A percentile compares a stretch with the other conserved stretches of the same genome.
phyloP scores from a whole-genome alignment of 1,140 invertebrate species.

The Sinella curviseta region DNA sequence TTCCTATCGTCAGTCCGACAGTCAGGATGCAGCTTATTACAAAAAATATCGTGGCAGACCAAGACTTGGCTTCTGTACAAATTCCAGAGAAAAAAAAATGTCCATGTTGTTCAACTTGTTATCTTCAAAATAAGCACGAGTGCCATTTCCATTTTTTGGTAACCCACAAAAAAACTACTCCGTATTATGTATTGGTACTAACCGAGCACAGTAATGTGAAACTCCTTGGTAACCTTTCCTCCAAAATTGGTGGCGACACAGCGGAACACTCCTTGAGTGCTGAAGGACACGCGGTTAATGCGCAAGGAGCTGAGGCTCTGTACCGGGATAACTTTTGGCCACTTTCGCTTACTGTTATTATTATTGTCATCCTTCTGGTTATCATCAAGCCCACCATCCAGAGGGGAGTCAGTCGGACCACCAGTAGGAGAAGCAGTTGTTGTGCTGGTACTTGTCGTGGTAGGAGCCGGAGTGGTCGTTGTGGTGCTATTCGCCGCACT shows the following conservation, averaged over 20 bases:
- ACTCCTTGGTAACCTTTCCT: constrained; percentile 4
- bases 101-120: too few species aligned
- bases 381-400: background rate
- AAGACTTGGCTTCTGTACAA: background rate
- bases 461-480: background rate
- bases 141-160: background rate
- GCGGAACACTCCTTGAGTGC: constrained; percentile 28
- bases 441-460: background rate
- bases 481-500: background rate
- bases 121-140: too few species aligned
- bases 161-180: background rate
- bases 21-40: background rate
- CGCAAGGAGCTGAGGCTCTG: background rate
- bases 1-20: background rate
- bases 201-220: constrained; percentile 34
- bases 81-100: background rate
- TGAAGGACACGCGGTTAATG: constrained; percentile 34
- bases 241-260: constrained; percentile 34
- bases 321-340: background rate
- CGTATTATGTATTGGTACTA: too few species aligned
- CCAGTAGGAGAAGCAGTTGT: background rate
- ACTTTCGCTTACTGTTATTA: background rate
- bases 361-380: background rate
- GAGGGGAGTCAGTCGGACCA: background rate
- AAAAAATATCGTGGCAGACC: background rate